Base-by-base conservation (phyloP, 2,888 invertebrate genomes). In the Ceriagrion tenellum region DNA sequence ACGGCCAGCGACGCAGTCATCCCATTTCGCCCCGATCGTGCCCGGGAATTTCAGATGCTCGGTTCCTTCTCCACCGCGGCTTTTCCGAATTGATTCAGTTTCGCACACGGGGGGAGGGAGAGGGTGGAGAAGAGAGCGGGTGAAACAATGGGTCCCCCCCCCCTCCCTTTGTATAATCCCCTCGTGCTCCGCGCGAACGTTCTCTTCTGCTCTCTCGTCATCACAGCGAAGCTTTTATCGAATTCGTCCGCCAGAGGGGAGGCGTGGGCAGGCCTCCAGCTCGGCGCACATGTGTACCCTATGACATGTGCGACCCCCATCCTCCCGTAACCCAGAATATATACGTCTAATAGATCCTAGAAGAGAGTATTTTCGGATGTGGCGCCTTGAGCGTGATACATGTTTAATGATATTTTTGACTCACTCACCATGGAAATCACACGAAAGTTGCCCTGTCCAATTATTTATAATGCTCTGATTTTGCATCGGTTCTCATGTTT, bases 41-140 rank as follows among this genome's bases (percentile, higher is more conserved):
- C 81, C 26, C 81, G 30, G 35, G 81, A 81, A 81, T 81, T 81
- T 81, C 81, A 18, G 81, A 81, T 81, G 30, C 30, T 81, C 81
- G 35, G 12, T 26, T 35, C 30, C 35, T 26, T 18, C 3, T 30
- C 81, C 35, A 26, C 0, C n/a, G 26, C 81, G 35, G 81, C 81
- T 3, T 8, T 81, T 81, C 81, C 26, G 81, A 81, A 81, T 81
- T 81, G 81, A 81, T 81, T 81, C 81, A 30, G 81, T 26, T 81
- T 35, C 81, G 30, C 30, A 35, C 35, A 8, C 13, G 35, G 35
- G 35, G 23, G 69, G 47, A 8, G 47, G 81, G 8, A 16, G 35
- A 35, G 81, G 13, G 35, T 6, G 81, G 81, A 16, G 35, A 3
- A 26, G 59, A 59, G 16, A 59, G 1, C 0, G 2, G 69, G 69